Conservation (phyloP, 1,140 invertebrate genomes). For the Theocolax elegans region DNA sequence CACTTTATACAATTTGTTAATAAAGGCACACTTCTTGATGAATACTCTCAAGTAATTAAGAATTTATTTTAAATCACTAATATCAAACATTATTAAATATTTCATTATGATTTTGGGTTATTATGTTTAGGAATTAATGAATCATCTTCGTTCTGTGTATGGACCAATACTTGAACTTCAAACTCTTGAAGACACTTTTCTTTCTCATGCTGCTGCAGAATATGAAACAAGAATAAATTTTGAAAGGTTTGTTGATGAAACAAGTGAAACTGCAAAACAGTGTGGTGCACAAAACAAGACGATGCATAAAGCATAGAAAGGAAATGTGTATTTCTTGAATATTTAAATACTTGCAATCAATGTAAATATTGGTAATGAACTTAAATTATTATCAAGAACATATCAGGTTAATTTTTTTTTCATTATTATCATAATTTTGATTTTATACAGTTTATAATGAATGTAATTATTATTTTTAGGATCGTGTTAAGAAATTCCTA, state of each 20-base stretch:
- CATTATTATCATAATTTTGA: too few relatives aligned
- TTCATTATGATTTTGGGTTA: slow-evolving; percentile 16
- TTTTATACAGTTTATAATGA: too few relatives aligned
- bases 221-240: slow-evolving; percentile 62
- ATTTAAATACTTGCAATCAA: slow-evolving; percentile 70
- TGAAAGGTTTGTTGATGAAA: too few relatives aligned
- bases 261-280: slow-evolving; percentile 64
- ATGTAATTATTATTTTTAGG: slow-evolving; percentile 67
- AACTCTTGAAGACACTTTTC: slow-evolving; percentile 74
- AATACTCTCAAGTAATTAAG: slow-evolving; percentile 67
- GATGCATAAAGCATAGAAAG: slow-evolving; percentile 72
- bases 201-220: slow-evolving; percentile 70
- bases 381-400: slow-evolving; percentile 78
- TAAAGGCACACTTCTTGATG: slow-evolving; percentile 83
- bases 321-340: slow-evolving; percentile 72
- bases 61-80: too few relatives aligned
- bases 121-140: slow-evolving; percentile 70
- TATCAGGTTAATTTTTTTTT: too few relatives aligned
- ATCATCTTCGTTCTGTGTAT: too few relatives aligned
- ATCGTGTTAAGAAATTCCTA: too few relatives aligned
- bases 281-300: slow-evolving; percentile 50
- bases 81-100: too few relatives aligned
- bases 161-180: too few relatives aligned
- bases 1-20: slow-evolving; percentile 82
- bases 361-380: slow-evolving; percentile 71